Base-by-base conservation (phyloP, 2,888 invertebrate species). In the Drosophila pullipes region DNA sequence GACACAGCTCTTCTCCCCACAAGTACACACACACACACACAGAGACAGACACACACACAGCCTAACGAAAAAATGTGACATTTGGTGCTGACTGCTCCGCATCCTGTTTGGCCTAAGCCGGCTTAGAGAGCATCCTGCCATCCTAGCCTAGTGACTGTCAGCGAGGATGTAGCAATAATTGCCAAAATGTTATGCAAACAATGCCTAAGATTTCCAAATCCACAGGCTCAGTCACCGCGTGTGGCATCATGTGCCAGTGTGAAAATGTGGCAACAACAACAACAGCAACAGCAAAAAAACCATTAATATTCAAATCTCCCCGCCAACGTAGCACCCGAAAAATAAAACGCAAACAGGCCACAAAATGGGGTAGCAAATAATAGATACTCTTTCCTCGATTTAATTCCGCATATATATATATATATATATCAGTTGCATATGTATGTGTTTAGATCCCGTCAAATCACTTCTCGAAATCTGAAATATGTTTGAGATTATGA, bases 101-200 rank as follows among this genome's bases (percentile, higher is more conserved):
- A 60, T 82, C 57, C 70, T 67, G 70, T 69, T 59, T 39, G 57
- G 66, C 60, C 66, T 85, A 85, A 89, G 85, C 85, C 85, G 87
- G 89, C 85, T 85, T 85, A 85, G 73, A 75, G 65, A 70, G 64
- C 74, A 72, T 81, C 81, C 71, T 74, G 78, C 78, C 77, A 65
- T 69, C 65, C 55, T 74, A 70, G 71, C 77, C 66, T 31, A 55
- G 50, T 58, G 67, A 69, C 82, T 91, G 89, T 90, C 90, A 91
- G 78, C 86, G 78, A 82, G 78, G 65, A 73, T 88, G 91, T 89
- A 64, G 78, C 81, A 70, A 90, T 89, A 90, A 89, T 89, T 86
- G 90, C 81, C 89, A 85, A 89, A 89, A 89, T 91, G 85, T 91
- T 91, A 91, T 90, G 90, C 89, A 90, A 91, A 90, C 89, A 90